Percentiles rank a stretch among this genome's conserved stretches.
These are phyloP conservation scores for Drosophila mulleri DNA, from an alignment of 2,888 invertebrate genomes.

Conservation along the genomic window DNA sequence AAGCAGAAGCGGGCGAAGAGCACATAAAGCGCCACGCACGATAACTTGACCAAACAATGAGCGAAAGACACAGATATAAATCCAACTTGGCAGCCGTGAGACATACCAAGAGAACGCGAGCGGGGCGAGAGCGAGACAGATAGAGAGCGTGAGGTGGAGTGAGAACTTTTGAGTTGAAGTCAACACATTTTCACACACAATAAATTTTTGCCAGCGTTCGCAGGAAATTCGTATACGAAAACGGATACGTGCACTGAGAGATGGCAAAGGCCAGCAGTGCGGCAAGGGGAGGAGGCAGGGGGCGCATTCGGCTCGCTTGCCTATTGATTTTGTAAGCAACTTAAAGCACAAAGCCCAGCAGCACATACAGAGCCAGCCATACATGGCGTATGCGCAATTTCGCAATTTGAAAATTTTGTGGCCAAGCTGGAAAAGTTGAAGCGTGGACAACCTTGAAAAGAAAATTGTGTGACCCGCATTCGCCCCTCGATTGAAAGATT, in stretches of 20 bases:
- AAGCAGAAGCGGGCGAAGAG: conserved; percentile 43
- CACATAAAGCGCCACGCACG: conserved; percentile 69
- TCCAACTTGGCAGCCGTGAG: conserved; percentile 65
- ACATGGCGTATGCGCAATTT: conserved; percentile 46
- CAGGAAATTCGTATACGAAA: conserved; percentile 53
- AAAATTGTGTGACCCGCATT: conserved; percentile 39
- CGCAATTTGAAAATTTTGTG: conserved; percentile 27
- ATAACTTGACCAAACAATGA: conserved; percentile 75
- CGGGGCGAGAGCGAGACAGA: conserved; percentile 2
- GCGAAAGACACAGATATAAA: conserved; percentile 63
- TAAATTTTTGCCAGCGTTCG: conserved; percentile 76
- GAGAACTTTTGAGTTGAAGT: conserved; percentile 77
- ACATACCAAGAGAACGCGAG: conserved; percentile 10
- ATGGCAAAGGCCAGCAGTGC: not conserved
- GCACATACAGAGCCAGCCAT: not conserved
- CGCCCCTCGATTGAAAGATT: conserved; percentile 59
- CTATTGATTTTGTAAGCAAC: conserved; percentile 67
- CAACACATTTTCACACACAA: conserved; percentile 80
- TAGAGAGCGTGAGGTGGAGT: conserved; percentile 2
- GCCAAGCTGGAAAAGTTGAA: conserved; percentile 21
- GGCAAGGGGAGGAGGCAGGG: conserved; percentile 30
- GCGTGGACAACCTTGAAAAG: conserved; percentile 62
- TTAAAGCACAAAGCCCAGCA: conserved; percentile 34
- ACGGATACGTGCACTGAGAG: conserved; percentile 38
- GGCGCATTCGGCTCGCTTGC: conserved; percentile 62